Conservation (phyloP, 1,140 invertebrate species). For the Hormaphis cornu region DNA sequence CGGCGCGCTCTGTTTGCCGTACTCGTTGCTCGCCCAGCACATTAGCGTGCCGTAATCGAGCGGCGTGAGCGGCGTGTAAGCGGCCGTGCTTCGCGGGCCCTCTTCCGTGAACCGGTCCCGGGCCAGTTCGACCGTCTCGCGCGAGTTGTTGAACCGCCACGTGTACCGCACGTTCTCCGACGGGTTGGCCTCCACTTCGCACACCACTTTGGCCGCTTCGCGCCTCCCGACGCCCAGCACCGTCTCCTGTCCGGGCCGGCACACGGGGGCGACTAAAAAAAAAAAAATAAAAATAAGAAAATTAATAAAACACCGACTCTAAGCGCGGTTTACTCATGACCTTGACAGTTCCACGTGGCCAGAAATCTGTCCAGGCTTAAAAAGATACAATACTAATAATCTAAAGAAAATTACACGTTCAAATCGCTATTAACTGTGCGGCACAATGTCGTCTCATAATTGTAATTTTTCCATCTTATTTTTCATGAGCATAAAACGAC, state of each 20-base stretch:
- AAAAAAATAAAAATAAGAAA: slow-evolving; percentile 32
- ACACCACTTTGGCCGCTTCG: slow-evolving; percentile 64
- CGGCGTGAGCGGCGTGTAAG: slow-evolving; percentile 60
- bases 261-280: slow-evolving; percentile 59
- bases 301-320: neutral
- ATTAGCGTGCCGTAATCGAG: slow-evolving; percentile 60
- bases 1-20: slow-evolving; percentile 55
- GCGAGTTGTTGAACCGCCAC: slow-evolving; percentile 69
- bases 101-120: slow-evolving; percentile 41
- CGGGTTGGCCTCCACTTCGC: slow-evolving; percentile 78
- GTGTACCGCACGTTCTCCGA: slow-evolving; percentile 53
- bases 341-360: too few species aligned
- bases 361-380: too few species aligned
- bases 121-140: slow-evolving; percentile 42
- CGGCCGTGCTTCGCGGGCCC: slow-evolving; percentile 51
- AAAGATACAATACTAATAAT: too few species aligned
- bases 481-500: too few species aligned
- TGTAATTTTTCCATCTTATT: too few species aligned
- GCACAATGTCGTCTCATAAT: too few species aligned
- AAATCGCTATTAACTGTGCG: too few species aligned
- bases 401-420: too few species aligned
- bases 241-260: slow-evolving; percentile 54
- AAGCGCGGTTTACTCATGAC: too few species aligned
- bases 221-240: slow-evolving; percentile 71
- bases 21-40: slow-evolving; percentile 59